Base-by-base conservation (phyloP, 1,140 invertebrate genomes). In the Teleogryllus occipitalis region DNA sequence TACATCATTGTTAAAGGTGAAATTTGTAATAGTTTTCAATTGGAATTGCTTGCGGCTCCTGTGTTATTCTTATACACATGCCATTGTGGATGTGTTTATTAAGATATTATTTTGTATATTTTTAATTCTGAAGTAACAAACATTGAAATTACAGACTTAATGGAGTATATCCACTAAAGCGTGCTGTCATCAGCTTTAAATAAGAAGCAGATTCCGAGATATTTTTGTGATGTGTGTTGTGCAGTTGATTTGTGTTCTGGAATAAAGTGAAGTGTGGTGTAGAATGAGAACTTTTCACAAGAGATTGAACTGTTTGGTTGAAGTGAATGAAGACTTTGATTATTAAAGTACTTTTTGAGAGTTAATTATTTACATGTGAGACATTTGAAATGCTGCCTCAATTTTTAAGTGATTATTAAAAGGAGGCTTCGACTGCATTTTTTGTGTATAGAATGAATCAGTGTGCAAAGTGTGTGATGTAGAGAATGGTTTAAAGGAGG, bases 371-470 rank as follows among this genome's bases (percentile, higher is more conserved):
- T 14, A 65, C 54, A 65, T 65, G 54, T 65, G 10, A 65, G 18
- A 65, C 10, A 65, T 65, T 18, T 10, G 18, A 65, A 18, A 65
- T 65, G 54, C 54, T 65, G 54, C 54, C 54, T 65, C 54, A 18
- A 39, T 65, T 65, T 65, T 65, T 65, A 65, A 65, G 10, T 14
- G 10, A 65, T 14, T 65, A 65, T 65, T 65, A 65, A 14, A 39
- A 65, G 3, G 54, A 65, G 54, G 54, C 54, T 65, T 65, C 54
- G 54, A 65, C 54, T 65, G 54, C 54, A 65, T 65, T 65, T 65
- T 65, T 65, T 65, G 54, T 65, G 54, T 65, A 65, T 65, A 65
- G 54, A 65, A 65, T 65, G 54, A 65, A 65, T 65, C 54, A 39
- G 54, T 65, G 54, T 65, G 54, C 18, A 65, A 65, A 65, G 18